Evolutionary conservation across 37 sponge, comb jelly and placozoan genomes (phyloP), one percentile per base, ranked within the genome.

Genomic region (Hormiphora californensis): DNA sequence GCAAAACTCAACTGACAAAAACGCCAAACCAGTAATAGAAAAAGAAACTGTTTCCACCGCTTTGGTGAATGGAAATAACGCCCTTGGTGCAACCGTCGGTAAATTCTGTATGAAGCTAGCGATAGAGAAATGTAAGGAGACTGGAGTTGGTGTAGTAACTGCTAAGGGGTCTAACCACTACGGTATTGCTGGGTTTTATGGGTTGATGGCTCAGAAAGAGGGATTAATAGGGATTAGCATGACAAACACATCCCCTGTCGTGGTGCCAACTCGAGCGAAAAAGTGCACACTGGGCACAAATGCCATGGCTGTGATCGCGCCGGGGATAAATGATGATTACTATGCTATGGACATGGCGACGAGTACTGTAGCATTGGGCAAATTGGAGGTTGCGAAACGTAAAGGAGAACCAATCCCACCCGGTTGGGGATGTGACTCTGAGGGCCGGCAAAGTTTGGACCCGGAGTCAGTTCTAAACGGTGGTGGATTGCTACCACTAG

Each of bases 261-360:
- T 62, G 81, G 81, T 73, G 25, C 81, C 81, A 9, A 73, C 81
- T 3, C 7, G 81, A 22, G 81, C 30, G 41, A 73, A 73, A 33
- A 46, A 92, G 90, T 49, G 33, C 41, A 89, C 63, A 0, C 86
- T 95, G 7, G 96, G 96, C 9, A 95, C 94, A 34, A 95, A 95
- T 38, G 92, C 96, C 15, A 89, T 92, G 8, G 55, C 92, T 0
- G 89, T 95, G 62, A 92, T 89, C 12, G 96, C 96, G 40, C 96
- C 96, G 3, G 93, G 87, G 23, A 32, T 15, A n/a, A 38, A 89
- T 9, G 91, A 88, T 12, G 96, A 95, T 44, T 69, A 63, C 31
- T 95, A 91, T 85, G 89, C 92, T 21, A 63, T 95, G 54, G 96
- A 95, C 89, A 93, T 95, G 94, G 94, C 96, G 4, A 95, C 96